A percentile compares a stretch with the other conserved stretches of the same genome.
phyloP scores from a whole-genome alignment of 2,797 vertebrate genomes.

The Helostoma temminkii region DNA sequence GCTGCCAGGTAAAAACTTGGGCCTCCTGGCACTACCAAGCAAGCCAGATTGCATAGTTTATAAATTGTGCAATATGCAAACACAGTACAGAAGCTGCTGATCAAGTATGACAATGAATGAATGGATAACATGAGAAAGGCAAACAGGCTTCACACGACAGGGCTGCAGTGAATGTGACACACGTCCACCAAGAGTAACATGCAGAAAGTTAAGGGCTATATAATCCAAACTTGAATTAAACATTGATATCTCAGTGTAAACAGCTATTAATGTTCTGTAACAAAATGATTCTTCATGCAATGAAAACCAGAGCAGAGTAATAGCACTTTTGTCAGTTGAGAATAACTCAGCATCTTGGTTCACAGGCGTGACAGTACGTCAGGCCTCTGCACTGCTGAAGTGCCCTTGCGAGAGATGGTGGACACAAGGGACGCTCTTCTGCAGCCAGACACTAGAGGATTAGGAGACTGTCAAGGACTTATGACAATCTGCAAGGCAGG shows the following conservation, averaged over 20 bases:
- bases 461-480: no score
- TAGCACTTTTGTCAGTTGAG: background rate
- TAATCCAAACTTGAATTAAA: background rate
- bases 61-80: constrained; percentile 46
- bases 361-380: background rate
- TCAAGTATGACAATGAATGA: constrained; percentile 24
- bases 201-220: background rate
- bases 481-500: no score
- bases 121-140: constrained; percentile 34
- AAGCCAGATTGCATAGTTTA: constrained; percentile 24
- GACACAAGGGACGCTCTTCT: background rate
- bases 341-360: background rate
- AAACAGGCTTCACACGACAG: constrained; percentile 45
- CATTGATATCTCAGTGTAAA: background rate
- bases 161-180: constrained; percentile 2
- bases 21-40: background rate
- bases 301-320: background rate
- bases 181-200: background rate
- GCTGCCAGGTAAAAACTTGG: background rate
- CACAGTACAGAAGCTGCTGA: constrained; percentile 29
- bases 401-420: background rate
- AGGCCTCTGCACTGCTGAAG: background rate
- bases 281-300: background rate
- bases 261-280: background rate
- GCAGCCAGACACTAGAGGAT: no score